Base-by-base conservation (phyloP, 2,113 vertebrate species). In the Hippocampus mohnikei region DNA sequence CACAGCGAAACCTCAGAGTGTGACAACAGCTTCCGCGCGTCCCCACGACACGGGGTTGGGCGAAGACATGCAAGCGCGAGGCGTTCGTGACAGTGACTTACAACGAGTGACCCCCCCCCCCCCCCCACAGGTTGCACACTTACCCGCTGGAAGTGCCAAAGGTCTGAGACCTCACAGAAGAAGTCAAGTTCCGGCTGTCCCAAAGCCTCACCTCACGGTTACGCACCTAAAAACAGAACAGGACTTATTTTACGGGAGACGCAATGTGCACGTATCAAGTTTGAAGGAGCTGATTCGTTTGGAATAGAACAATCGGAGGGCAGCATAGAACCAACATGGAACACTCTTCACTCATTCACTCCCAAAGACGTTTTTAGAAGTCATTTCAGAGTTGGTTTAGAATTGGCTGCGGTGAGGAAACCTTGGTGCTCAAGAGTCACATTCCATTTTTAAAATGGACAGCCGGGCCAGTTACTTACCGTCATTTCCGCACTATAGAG, bases 201-300 rank as follows among this genome's bases (percentile, higher is more conserved):
- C 96, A 98, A 37, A 98, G 92, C 78, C 88, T 92, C 70, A 93
- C 91, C 88, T 99, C 96, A 37, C 92, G 92, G 71, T 92, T 92
- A 37, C 94, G 92, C 91, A 95, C 90, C 96, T 98, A 16, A 73
- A 5, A 68, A 58, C 2, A 69, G 18, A 41, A 66, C 2, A 21
- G 1, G 18, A 59, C 6, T 3, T 12, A 13, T 27, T 27, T 58
- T 27, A 27, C 11, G 6, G 12, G 23, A 27, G 23, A 10, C 13
- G 11, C 6, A 16, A 1, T 23, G 8, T 21, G 55, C 55, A 56
- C 3, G 15, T 15, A 58, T 58, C 55, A 58, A 27, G 55, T 58
- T 27, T 3, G 11, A 56, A 23, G 53, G n/a, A 58, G 12, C 25
- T 13, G 5, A 58, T 58, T 58, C 5, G 11, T 12, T 13, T 1